A percentile compares a stretch with the other conserved stretches of the same genome.
Evolutionary conservation across 2,113 vertebrate species (phyloP).

Genomic region (Heliornis fulica): DNA sequence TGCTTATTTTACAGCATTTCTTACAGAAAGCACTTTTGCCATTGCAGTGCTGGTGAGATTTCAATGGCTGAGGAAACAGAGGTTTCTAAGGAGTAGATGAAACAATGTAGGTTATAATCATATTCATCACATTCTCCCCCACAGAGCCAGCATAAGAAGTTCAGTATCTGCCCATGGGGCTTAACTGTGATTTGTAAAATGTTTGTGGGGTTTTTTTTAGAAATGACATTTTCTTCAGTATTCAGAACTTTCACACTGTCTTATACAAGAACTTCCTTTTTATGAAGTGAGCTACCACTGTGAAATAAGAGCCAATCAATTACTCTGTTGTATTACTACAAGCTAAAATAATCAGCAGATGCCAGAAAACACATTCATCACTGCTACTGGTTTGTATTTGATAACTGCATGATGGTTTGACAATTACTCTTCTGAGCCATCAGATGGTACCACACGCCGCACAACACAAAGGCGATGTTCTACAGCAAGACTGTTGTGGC

Average conservation of each 20-base stretch:
- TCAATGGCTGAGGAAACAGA: background rate
- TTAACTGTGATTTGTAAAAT: background rate
- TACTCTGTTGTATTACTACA: background rate
- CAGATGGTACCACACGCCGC: background rate
- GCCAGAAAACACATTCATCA: background rate
- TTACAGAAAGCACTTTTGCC: background rate
- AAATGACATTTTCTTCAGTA: slow-evolving; percentile 13
- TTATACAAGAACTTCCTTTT: background rate
- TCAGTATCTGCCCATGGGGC: background rate
- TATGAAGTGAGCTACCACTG: slow-evolving; percentile 1
- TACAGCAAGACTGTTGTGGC: background rate
- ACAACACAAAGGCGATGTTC: background rate
- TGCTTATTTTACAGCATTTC: background rate
- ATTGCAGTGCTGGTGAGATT: background rate
- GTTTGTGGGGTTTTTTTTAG: background rate
- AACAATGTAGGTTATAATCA: background rate
- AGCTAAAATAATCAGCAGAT: background rate
- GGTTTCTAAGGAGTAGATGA: background rate
- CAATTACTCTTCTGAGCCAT: background rate
- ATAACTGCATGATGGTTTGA: background rate
- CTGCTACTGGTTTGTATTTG: background rate
- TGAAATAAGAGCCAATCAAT: background rate
- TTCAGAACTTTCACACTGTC: background rate
- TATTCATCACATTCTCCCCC: background rate
- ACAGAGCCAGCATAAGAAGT: background rate